Evolutionary conservation across 2,888 invertebrate genomes (phyloP).

Genomic region (Aphodius granarius): DNA sequence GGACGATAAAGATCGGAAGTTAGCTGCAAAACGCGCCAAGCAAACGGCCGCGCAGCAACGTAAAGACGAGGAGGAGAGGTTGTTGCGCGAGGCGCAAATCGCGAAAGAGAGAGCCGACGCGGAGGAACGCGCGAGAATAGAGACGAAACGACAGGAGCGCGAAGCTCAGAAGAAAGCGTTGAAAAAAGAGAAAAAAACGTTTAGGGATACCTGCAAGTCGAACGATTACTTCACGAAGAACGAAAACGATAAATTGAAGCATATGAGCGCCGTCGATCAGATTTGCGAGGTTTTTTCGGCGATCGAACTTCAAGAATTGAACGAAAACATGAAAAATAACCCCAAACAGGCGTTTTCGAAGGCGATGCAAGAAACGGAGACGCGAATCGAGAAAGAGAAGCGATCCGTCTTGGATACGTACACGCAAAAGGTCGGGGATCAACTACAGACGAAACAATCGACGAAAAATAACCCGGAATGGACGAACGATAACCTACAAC

Average conservation of each 20-base stretch:
- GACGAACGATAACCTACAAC: constrained; percentile 82
- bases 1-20: constrained; percentile 88
- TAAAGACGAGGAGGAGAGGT: constrained; percentile 80
- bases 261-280: constrained; percentile 92
- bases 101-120: constrained; percentile 79
- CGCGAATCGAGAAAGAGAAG: constrained; percentile 77
- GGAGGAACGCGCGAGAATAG: constrained; percentile 79
- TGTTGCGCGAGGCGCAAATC: constrained; percentile 70
- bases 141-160: constrained; percentile 81
- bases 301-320: constrained; percentile 73
- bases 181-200: constrained; percentile 82
- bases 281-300: constrained; percentile 80
- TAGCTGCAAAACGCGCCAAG: constrained; percentile 86
- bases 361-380: constrained; percentile 72
- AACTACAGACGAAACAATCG: constrained; percentile 37
- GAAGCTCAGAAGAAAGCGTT: constrained; percentile 83
- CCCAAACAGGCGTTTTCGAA: constrained; percentile 69
- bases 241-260: constrained; percentile 72
- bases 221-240: constrained; percentile 77
- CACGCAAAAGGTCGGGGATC: constrained; percentile 53
- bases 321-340: constrained; percentile 67
- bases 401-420: constrained; percentile 61
- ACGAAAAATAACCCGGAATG: constrained; percentile 66
- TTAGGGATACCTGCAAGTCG: constrained; percentile 78
- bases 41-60: constrained; percentile 81